Base-by-base conservation (phyloP, 2,888 invertebrate species). In the Lasiommata megera region DNA sequence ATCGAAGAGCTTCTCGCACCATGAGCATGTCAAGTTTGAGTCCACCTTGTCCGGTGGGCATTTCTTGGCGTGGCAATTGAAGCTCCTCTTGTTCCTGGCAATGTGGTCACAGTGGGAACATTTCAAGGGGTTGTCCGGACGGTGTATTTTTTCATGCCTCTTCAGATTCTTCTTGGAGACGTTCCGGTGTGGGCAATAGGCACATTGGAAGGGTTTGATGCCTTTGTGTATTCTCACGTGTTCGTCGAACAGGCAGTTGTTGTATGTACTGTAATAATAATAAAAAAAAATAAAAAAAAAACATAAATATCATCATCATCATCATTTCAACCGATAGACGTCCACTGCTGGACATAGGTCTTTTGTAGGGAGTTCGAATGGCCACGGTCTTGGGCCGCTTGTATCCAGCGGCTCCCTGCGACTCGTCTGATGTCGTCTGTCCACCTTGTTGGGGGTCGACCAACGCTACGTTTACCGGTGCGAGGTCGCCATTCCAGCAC, bases 161-260 rank as follows among this genome's bases (percentile, higher is more conserved):
- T 83, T 84, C 0, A 81, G 67, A 51, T 88, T 88, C 61, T 84
- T 88, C 68, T 85, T 87, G 0, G 88, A 88, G 0, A 76, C 88
- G 6, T 79, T 82, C 0, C 80, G 62, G 66, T 87, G 84, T 0
- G 80, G 64, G 9, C 89, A 89, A 54, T 74, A 69, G 0, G 74
- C 63, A 46, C 89, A 89, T 67, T 82, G 79, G 63, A 76, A 89
- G 0, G 89, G 89, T 61, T 89, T 89, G 18, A 85, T 77, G 0
- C 88, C 88, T 64, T 82, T 75, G 38, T 89, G 88, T 1, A 82
- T 77, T 1, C 80, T 48, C 0, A 84, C 74, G 12, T 89, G 88
- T 12, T 88, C 88, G 8, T 82, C 79, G 37, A 86, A 88, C 0
- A 84, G 37, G 0, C 72, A 67, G 38, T 81, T 85, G 51, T 88